A percentile compares a stretch with the other conserved stretches of the same genome.
Evolutionary conservation across 2,797 vertebrate species (phyloP).

Genomic region (Botia kubotai): DNA sequence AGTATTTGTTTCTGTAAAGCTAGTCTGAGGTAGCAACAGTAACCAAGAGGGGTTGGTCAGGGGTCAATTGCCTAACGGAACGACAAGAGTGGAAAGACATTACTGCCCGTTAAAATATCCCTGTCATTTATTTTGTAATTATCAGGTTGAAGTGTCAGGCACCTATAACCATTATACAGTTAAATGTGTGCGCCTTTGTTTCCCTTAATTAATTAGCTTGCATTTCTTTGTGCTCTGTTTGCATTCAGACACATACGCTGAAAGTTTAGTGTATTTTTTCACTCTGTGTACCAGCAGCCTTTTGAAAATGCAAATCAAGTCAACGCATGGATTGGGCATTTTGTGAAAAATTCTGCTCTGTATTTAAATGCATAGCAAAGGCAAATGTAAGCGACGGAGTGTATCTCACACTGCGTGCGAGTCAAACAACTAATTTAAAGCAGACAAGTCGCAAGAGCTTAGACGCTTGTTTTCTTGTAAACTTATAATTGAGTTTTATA

Average conservation of each 20-base stretch:
- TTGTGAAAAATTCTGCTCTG: background rate
- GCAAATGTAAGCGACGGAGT: background rate
- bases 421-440: slow-evolving; percentile 22
- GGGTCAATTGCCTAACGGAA: background rate
- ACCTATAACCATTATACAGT: background rate
- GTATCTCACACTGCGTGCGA: background rate
- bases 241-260: background rate
- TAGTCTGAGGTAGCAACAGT: background rate
- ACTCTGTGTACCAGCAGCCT: background rate
- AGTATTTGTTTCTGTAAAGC: too few relatives aligned
- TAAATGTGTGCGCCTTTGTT: background rate
- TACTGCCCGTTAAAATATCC: background rate
- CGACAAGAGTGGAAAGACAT: background rate
- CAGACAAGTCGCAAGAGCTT: background rate
- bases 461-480: slow-evolving; percentile 16
- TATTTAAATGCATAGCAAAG: background rate
- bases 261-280: background rate
- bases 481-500: slow-evolving; percentile 36
- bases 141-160: background rate
- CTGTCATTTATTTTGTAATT: background rate
- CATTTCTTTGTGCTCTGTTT: background rate
- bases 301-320: background rate
- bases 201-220: background rate
- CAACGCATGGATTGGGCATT: background rate
- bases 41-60: background rate